Percentiles rank a stretch among this genome's conserved stretches.
Evolutionary conservation across 2,888 invertebrate genomes (phyloP).

Genomic region (Caenorhabditis sinica): DNA sequence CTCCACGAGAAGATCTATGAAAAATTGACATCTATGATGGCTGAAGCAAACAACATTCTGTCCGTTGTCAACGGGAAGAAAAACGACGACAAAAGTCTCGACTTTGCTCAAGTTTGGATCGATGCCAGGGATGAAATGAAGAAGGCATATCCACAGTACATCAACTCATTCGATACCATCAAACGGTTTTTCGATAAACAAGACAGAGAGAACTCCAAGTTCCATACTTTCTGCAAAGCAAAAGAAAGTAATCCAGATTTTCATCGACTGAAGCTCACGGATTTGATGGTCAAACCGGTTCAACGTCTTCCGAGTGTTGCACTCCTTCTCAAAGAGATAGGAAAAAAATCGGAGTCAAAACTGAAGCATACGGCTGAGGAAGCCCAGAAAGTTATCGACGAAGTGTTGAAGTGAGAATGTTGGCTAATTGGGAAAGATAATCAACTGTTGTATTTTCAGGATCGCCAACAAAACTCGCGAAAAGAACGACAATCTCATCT

Average conservation of each 20-base stretch:
- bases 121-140: slow-evolving; percentile 84
- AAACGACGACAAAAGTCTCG: slow-evolving; percentile 58
- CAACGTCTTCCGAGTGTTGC: slow-evolving; percentile 97
- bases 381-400: slow-evolving; percentile 88
- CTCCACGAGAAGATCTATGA: slow-evolving; percentile 91
- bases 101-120: slow-evolving; percentile 87
- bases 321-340: slow-evolving; percentile 89
- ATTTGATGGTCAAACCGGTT: slow-evolving; percentile 96
- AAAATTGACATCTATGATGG: slow-evolving; percentile 86
- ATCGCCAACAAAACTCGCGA: slow-evolving; percentile 98
- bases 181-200: slow-evolving; percentile 94
- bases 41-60: slow-evolving; percentile 87
- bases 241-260: slow-evolving; percentile 91
- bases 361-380: slow-evolving; percentile 91
- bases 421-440: slow-evolving; percentile 87
- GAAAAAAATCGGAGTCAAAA: slow-evolving; percentile 92
- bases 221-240: slow-evolving; percentile 96
- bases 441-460: slow-evolving; percentile 83
- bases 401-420: slow-evolving; percentile 88
- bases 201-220: slow-evolving; percentile 94
- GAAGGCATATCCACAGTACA: slow-evolving; percentile 94
- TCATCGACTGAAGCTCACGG: slow-evolving; percentile 95
- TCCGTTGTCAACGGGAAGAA: slow-evolving; percentile 47
- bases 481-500: slow-evolving; percentile 95
- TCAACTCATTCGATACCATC: slow-evolving; percentile 98